Evolutionary conservation across 2,797 vertebrate species (phyloP).

Genomic region (Acanthis flammea): DNA sequence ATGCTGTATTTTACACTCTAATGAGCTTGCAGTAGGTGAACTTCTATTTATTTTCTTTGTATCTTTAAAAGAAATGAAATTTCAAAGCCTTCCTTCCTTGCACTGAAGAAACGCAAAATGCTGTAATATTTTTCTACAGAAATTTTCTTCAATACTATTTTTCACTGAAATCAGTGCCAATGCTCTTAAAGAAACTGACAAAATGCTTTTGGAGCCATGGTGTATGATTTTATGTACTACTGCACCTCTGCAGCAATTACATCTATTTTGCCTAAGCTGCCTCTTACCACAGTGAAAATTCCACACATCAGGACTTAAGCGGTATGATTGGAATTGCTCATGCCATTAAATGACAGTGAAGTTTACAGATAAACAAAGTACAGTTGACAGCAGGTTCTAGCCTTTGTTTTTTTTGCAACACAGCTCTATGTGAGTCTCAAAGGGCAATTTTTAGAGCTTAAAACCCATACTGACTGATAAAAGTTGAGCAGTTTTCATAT

Average conservation of each 20-base stretch:
- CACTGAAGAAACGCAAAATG: neutral
- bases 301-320: neutral
- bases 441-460: neutral
- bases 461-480: neutral
- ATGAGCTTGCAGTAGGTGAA: neutral
- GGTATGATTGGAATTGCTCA: neutral
- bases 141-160: neutral
- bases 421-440: neutral
- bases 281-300: neutral
- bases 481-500: neutral
- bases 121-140: neutral
- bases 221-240: neutral
- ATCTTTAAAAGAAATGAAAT: neutral
- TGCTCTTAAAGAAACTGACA: neutral
- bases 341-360: neutral
- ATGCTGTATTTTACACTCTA: neutral
- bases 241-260: neutral
- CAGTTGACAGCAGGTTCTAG: neutral
- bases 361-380: neutral
- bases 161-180: neutral
- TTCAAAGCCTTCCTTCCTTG: neutral
- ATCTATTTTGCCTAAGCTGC: neutral
- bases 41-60: neutral
- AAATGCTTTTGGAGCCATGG: neutral
- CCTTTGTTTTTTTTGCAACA: neutral